Percentiles rank a stretch among this genome's conserved stretches.
Conservation (phyloP, 2,797 vertebrate genomes). For the Varecia variegata region DNA sequence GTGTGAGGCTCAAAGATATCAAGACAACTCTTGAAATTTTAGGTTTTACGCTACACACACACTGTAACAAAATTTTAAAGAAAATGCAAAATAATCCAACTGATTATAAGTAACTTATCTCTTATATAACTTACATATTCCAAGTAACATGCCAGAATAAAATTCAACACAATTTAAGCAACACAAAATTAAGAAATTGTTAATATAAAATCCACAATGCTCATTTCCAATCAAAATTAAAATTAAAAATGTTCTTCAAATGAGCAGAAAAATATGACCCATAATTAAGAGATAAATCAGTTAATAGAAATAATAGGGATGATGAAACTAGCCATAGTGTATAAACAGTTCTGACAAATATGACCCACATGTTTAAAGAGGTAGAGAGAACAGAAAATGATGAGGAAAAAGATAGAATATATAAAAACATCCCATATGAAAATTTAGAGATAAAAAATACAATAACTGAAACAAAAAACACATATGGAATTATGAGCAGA, state of each 20-base stretch:
- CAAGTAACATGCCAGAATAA: neutral
- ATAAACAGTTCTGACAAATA: neutral
- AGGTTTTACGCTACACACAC: neutral
- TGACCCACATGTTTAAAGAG: neutral
- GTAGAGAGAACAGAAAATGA: neutral
- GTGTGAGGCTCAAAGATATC: neutral
- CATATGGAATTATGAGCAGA: neutral
- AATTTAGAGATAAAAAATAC: neutral
- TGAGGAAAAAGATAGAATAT: neutral
- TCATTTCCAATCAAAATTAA: neutral
- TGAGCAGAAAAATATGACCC: neutral
- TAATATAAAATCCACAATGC: neutral
- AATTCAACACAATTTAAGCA: neutral
- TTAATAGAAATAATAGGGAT: neutral
- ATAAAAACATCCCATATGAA: neutral
- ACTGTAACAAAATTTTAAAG: neutral
- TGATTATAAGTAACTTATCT: neutral
- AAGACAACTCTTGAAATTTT: neutral
- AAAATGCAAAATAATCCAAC: neutral
- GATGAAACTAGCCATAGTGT: neutral
- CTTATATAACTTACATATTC: neutral
- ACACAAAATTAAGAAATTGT: neutral
- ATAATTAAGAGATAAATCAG: neutral
- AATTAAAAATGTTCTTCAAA: neutral
- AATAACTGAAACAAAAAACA: neutral